Percentiles rank a stretch among this genome's conserved stretches.
Evolutionary conservation across 2,888 invertebrate species (phyloP).

Genomic region (Platerodrilus igneus): DNA sequence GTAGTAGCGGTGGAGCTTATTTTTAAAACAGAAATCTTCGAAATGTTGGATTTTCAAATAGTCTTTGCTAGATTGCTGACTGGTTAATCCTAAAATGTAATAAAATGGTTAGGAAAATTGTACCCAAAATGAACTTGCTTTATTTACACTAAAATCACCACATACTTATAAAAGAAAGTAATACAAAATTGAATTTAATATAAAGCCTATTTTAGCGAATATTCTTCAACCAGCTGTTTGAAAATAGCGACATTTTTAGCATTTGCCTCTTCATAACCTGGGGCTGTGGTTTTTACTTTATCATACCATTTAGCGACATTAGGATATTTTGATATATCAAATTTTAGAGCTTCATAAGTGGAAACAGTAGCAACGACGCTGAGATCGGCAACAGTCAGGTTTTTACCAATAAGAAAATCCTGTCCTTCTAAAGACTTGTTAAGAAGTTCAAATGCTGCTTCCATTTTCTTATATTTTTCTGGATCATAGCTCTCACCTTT

Average conservation of each 20-base stretch:
- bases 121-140: too few relatives aligned
- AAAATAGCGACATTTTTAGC: conserved; percentile 39
- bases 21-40: too few relatives aligned
- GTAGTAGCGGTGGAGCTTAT: too few relatives aligned
- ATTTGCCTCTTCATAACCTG: conserved; percentile 53
- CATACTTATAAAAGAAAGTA: too few relatives aligned
- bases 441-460: conserved; percentile 62
- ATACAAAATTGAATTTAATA: too few relatives aligned
- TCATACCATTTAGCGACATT: conserved; percentile 64
- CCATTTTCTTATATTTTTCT: conserved; percentile 63
- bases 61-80: too few relatives aligned
- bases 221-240: conserved; percentile 40
- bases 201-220: too few relatives aligned
- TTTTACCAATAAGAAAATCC: conserved; percentile 66
- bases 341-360: conserved; percentile 58
- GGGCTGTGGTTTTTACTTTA: conserved; percentile 54
- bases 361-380: conserved; percentile 64
- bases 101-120: too few relatives aligned
- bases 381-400: conserved; percentile 74
- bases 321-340: conserved; percentile 64
- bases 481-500: conserved; percentile 51
- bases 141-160: too few relatives aligned
- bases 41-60: too few relatives aligned
- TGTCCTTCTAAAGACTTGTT: conserved; percentile 68
- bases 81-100: too few relatives aligned